Evolutionary conservation across 2,888 invertebrate species (phyloP), one percentile per base, ranked within the genome.

Genomic region (Ptychoptera albimana): DNA sequence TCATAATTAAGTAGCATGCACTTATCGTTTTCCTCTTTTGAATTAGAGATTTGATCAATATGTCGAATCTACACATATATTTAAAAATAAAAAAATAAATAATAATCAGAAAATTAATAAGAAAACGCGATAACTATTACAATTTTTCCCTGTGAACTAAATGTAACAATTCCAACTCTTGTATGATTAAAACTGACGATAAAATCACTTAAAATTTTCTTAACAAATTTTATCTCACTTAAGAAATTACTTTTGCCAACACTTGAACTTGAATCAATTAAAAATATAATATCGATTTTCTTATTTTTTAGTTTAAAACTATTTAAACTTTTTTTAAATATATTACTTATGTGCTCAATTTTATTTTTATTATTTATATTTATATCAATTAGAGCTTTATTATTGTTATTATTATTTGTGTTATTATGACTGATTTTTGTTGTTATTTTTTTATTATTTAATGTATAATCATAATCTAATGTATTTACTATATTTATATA

Each of bases 211-310:
- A 81, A 56, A 7, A 80, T 59, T 56, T 75, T 79, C 54, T 73
- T 71, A 36, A 79, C 77, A 57, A 80, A 79, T 54, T 73, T 74
- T 41, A 80, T 58, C 57, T 80, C 80, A 56, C 75, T 76, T 48
- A 65, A 63, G 57, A 80, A 81, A 59, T 81, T 78, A 14, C 66
- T 60, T 49, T 69, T 66, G 1, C 79, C 80, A 2, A 81, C 76
- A 50, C 77, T 78, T 0, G 75, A 75, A n/a, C 79, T 79, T 11
- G 75, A 73, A 54, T 81, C 81, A 39, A 81, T 73, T 39, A 80
- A 61, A 57, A 81, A 80, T 23, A 80, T 69, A 35, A 80, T 60
- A 54, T 81, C 80, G 48, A 76, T 60, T 58, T 67, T 52, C 44
- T 55, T 58, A 43, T 52, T 52, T 44, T 53, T 54, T 44, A 50